Conservation (phyloP, 2,888 invertebrate species). For the Sicus ferrugineus region DNA sequence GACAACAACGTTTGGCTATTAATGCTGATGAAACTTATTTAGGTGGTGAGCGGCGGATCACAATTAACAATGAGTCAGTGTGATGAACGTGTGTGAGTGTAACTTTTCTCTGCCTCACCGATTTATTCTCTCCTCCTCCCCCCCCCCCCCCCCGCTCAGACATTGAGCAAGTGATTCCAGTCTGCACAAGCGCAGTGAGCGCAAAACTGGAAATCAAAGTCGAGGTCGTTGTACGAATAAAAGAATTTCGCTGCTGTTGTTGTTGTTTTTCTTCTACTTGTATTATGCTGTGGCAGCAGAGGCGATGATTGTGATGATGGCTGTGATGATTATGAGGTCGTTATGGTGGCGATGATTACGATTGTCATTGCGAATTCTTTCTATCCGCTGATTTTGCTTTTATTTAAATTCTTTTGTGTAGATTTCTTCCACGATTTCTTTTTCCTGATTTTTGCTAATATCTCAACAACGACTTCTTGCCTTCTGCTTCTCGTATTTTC, state of each 20-base stretch:
- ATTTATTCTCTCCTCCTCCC: conserved; percentile 1
- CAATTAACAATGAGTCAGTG: conserved; percentile 17
- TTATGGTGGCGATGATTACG: conserved; percentile 5
- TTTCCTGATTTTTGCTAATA: not conserved
- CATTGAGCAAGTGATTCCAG: conserved; percentile 18
- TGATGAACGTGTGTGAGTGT: too few species aligned
- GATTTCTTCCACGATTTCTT: not conserved
- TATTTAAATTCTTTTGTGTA: not conserved
- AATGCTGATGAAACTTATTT: conserved; percentile 28
- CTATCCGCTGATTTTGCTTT: not conserved
- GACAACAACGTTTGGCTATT: not conserved
- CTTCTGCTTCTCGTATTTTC: too few species aligned
- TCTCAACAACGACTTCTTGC: not conserved
- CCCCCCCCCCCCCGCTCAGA: conserved; percentile 14
- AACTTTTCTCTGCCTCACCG: conserved; percentile 8
- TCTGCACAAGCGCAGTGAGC: conserved; percentile 29
- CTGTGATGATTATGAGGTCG: not conserved
- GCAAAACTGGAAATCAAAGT: conserved; percentile 61
- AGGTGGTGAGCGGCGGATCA: too few species aligned
- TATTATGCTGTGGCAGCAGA: conserved; percentile 31
- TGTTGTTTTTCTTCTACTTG: conserved; percentile 39
- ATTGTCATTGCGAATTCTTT: not conserved
- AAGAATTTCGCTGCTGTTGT: conserved; percentile 54
- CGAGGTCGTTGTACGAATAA: conserved; percentile 63
- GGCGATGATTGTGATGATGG: conserved; percentile 20